Evolutionary conservation across 2,888 invertebrate genomes (phyloP).

Genomic region (Cerceris ruficornis): DNA sequence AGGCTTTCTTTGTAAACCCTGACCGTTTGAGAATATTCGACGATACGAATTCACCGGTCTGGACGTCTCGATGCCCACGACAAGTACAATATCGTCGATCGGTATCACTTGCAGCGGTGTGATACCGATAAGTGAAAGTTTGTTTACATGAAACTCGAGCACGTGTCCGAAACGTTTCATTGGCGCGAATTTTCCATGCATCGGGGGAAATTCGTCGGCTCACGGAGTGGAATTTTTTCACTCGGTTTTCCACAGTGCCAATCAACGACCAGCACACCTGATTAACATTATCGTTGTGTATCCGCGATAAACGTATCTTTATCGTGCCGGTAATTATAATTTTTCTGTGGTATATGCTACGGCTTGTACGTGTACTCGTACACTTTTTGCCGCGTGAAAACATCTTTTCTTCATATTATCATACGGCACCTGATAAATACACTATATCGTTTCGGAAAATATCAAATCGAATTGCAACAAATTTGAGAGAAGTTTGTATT

Average conservation of each 20-base stretch:
- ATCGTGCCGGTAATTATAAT: constrained; percentile 44
- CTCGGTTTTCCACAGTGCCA: background rate
- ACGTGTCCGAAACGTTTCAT: background rate
- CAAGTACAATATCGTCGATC: too few relatives aligned
- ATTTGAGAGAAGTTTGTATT: background rate
- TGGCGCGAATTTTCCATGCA: too few relatives aligned
- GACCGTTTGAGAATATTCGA: background rate
- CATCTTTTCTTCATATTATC: too few relatives aligned
- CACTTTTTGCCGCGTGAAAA: too few relatives aligned
- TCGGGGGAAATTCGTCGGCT: too few relatives aligned
- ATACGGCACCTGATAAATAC: too few relatives aligned
- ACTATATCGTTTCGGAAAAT: too few relatives aligned
- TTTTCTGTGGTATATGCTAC: background rate
- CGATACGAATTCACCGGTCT: background rate
- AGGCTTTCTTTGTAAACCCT: constrained; percentile 41
- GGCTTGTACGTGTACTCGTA: too few relatives aligned
- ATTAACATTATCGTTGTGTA: constrained; percentile 31
- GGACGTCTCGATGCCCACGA: too few relatives aligned
- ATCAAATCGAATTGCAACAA: background rate
- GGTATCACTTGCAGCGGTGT: background rate
- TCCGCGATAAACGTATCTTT: constrained; percentile 35
- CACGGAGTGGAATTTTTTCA: background rate
- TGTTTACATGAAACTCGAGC: background rate
- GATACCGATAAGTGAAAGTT: background rate
- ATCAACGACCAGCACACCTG: constrained; percentile 2